Evolutionary conservation across 1,140 invertebrate genomes (phyloP), one percentile per base, ranked within the genome.

Genomic region (Muscidifurax raptorellus): DNA sequence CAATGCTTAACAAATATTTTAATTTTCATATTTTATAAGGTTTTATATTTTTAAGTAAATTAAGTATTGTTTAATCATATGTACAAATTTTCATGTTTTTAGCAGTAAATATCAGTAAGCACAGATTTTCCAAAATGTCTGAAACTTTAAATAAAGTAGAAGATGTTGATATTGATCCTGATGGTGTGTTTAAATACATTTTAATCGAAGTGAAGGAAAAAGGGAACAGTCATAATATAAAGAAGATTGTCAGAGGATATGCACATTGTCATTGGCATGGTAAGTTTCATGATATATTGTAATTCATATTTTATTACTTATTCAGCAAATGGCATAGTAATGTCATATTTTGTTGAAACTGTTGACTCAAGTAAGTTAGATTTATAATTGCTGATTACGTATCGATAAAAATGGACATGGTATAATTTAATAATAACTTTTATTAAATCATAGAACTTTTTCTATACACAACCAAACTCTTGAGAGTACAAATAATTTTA

Each of bases 111-210:
- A 59, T 27, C 18, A 69, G n/a, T 9, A 85, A 64, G 52, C 15
- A 5, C 25, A 72, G 27, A 69, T 78, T 66, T 18, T 40, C 44
- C 12, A 80, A 71, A 1, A 93, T 93, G 92, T 89, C 91, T 74
- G 77, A 91, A 72, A 86, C 88, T 82, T 90, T 95, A 89, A 87
- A 93, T 40, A 87, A 91, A 69, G 90, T 98, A 83, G 93, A 95
- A 3, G 95, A 96, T 88, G 97, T 97, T 22, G 96, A 97, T 84
- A 98, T 98, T 88, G 97, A 98, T 89, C 92, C 94, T 22, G 89
- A 91, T 80, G 97, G 97, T 32, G 95, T 94, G 71, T 98, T 98
- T 90, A 98, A 98, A 90, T 98, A 98, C 87, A 96, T 98, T 88
- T 93, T 98, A 52, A 95, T 98, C 28, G 95, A 96, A 89, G 95